Conservation (phyloP, 2,113 vertebrate genomes). For the Cryptotis parvus region DNA sequence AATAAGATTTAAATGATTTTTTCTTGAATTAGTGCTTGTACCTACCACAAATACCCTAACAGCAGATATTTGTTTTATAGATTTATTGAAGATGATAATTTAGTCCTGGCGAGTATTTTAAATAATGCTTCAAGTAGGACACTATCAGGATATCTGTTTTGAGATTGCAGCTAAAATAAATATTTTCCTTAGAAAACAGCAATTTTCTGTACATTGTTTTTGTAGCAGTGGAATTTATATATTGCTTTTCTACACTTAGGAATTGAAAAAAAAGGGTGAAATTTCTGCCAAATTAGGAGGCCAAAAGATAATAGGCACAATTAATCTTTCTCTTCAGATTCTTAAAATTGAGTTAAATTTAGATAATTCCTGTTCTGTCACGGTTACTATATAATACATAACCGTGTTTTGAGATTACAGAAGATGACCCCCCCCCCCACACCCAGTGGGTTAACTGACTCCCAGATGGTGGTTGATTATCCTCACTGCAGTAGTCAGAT, state of each 20-base stretch:
- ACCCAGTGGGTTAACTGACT: not conserved
- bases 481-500: not conserved
- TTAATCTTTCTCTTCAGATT: slow-evolving; percentile 60
- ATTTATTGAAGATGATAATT: slow-evolving; percentile 5
- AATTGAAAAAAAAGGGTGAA: slow-evolving; percentile 51
- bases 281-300: slow-evolving; percentile 52
- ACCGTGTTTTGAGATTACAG: not conserved
- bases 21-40: slow-evolving; percentile 28
- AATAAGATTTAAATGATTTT: slow-evolving; percentile 30
- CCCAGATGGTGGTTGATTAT: not conserved
- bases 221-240: slow-evolving; percentile 63
- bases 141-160: not conserved
- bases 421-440: not conserved
- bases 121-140: not conserved
- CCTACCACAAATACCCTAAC: not conserved
- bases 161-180: slow-evolving; percentile 27
- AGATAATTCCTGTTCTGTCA: slow-evolving; percentile 33
- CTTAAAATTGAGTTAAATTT: slow-evolving; percentile 44
- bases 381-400: not conserved
- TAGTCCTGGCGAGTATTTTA: slow-evolving; percentile 47
- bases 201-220: slow-evolving; percentile 73
- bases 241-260: slow-evolving; percentile 53
- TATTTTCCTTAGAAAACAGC: slow-evolving; percentile 61
- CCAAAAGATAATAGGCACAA: slow-evolving; percentile 43
- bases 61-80: slow-evolving; percentile 50